Evolutionary conservation across 2,113 vertebrate species (phyloP), one percentile per base, ranked within the genome.

Genomic region (Rhinopomastus cyanomelas): DNA sequence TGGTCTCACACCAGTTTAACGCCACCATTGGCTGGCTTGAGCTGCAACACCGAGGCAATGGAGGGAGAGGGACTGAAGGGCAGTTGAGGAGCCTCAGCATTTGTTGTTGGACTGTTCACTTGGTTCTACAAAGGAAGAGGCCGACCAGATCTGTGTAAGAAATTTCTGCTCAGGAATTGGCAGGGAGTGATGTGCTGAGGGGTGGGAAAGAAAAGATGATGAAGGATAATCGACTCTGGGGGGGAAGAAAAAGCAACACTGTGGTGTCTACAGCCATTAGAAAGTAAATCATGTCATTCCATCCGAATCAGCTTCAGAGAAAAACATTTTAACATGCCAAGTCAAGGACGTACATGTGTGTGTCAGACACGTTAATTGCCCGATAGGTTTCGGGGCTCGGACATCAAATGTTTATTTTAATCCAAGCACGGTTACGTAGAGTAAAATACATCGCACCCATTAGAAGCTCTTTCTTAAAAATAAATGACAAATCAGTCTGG

Each of bases 381-480:
- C 55, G 51, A 22, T 18, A 29, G 55, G 30, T 25, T 86, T 56
- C 74, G 10, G 27, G 92, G 72, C 44, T 27, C 13, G 30, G 16
- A 30, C 6, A 2, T 21, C 57, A 16, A 77, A 79, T 75, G 83
- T 88, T 96, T 91, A 74, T 73, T 85, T 95, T 89, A 73, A 76
- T 89, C 69, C 27, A 65, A 83, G 67, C 18, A 3, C 5, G 9
- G 36, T 16, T 74, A 76, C 17, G 0, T 34, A 48, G 49, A 64
- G 17, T 32, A 62, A 65, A 92, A 55, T 21, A 46, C 44, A 42
- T 42, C 20, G 8, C 10, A 13, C 53, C 76, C 87, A 75, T 57
- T 65, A 93, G 78, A 37, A 55, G 52, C 46, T 32, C 37, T 85
- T 60, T 39, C 66, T 91, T 18, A 9, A 36, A 53, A 57, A 44